These are phyloP conservation scores for Hoplostethus atlanticus DNA, from an alignment of 2,797 vertebrate genomes.

Conservation along the genomic window DNA sequence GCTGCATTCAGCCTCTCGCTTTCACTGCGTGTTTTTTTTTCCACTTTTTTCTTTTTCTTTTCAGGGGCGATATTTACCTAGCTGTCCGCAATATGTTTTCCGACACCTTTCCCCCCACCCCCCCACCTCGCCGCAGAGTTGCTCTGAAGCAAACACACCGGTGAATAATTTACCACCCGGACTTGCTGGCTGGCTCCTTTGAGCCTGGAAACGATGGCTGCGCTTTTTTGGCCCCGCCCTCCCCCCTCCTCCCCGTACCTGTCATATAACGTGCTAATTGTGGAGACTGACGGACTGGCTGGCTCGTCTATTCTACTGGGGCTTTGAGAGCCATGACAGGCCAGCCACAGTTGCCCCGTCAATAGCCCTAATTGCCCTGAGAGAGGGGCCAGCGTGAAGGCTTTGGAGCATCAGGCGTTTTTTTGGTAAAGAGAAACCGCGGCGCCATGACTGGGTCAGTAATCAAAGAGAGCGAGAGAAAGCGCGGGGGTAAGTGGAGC, in stretches of 20 bases:
- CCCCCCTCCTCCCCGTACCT: conserved; percentile 59
- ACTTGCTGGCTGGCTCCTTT: conserved; percentile 64
- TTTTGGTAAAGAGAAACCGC: conserved; percentile 83
- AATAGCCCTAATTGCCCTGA: conserved; percentile 88
- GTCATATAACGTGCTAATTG: conserved; percentile 82
- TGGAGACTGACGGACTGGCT: conserved; percentile 79
- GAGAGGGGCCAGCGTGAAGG: conserved; percentile 80
- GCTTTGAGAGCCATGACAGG: conserved; percentile 67
- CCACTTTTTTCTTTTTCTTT: too few species aligned
- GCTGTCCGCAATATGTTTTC: conserved; percentile 60
- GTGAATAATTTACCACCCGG: conserved; percentile 80
- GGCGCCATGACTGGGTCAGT: conserved; percentile 89
- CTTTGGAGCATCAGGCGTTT: conserved; percentile 76
- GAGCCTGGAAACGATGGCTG: conserved; percentile 41
- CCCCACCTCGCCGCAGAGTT: conserved; percentile 27
- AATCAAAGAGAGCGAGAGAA: conserved; percentile 78
- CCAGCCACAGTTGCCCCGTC: conserved; percentile 77
- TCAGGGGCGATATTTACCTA: conserved; percentile 40
- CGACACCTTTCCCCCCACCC: conserved; percentile 55
- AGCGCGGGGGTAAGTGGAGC: conserved; percentile 71
- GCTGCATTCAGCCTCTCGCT: conserved; percentile 18
- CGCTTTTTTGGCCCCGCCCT: conserved; percentile 39
- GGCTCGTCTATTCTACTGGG: conserved; percentile 56
- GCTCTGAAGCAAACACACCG: conserved; percentile 61
- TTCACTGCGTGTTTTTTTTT: conserved; percentile 10